Percentiles rank a stretch among this genome's conserved stretches.
phyloP scores from a whole-genome alignment of 2,113 vertebrate genomes.

The Rhinopomastus cyanomelas region DNA sequence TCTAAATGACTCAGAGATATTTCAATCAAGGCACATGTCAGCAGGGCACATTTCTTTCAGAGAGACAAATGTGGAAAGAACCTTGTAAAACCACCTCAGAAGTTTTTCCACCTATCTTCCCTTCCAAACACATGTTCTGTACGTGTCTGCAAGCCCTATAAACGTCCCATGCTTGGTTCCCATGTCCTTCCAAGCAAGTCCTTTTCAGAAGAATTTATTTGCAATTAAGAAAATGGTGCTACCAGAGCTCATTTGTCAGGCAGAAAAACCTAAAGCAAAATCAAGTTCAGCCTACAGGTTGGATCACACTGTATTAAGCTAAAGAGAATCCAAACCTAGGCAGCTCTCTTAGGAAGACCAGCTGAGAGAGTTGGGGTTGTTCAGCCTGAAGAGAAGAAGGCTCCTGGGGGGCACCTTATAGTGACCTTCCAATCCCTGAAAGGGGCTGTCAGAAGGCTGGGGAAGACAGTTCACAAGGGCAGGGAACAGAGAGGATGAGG shows the following conservation, averaged over 20 bases:
- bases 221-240: neutral
- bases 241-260: neutral
- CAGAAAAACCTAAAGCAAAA: neutral
- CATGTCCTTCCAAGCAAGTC: neutral
- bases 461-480: too few relatives aligned
- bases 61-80: neutral
- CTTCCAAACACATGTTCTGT: neutral
- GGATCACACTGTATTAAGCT: neutral
- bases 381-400: too few relatives aligned
- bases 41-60: neutral
- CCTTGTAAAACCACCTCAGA: neutral
- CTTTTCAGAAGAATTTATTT: neutral
- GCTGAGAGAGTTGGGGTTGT: too few relatives aligned
- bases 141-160: neutral
- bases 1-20: constrained; percentile 28
- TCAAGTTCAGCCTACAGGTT: neutral
- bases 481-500: too few relatives aligned
- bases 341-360: too few relatives aligned
- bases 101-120: neutral
- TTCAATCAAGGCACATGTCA: constrained; percentile 36
- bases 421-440: too few relatives aligned
- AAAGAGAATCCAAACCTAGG: neutral
- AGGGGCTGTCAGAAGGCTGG: too few relatives aligned
- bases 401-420: too few relatives aligned
- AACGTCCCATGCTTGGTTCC: neutral